Evolutionary conservation across 2,113 vertebrate species (phyloP).

Genomic region (Brienomyrus brachyistius): DNA sequence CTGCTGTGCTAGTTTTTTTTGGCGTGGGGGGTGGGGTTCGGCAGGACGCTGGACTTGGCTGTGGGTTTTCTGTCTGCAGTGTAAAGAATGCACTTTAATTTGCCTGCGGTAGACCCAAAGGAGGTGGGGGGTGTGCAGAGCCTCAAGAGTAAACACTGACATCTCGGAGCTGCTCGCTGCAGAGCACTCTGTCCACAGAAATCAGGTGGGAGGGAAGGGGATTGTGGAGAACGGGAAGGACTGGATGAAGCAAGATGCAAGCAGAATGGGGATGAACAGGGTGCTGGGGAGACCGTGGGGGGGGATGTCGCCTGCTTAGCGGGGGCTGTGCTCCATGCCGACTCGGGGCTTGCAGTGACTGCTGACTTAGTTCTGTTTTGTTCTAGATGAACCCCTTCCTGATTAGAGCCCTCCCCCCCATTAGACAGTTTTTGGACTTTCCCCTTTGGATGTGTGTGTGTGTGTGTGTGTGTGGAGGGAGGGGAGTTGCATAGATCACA

Average conservation of each 20-base stretch:
- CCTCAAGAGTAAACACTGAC: slow-evolving; percentile 13
- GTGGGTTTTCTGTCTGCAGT: slow-evolving; percentile 5
- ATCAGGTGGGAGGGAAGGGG: background rate
- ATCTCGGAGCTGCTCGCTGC: background rate
- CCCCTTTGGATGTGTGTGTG: background rate
- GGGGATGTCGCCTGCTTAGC: background rate
- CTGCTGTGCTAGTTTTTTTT: slow-evolving; percentile 34
- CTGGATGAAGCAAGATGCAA: background rate
- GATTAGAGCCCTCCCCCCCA: background rate
- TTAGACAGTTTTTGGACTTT: background rate
- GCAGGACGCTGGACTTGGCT: background rate
- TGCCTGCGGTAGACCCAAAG: background rate
- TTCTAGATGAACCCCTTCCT: background rate
- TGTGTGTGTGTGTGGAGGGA: background rate
- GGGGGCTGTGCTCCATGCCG: background rate
- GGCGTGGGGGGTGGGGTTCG: slow-evolving; percentile 25
- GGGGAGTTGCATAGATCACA: no score
- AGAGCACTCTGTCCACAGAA: background rate
- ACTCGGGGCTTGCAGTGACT: background rate
- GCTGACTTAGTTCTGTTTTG: background rate
- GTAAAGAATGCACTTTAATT: slow-evolving; percentile 14
- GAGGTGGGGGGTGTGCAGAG: background rate
- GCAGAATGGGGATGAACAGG: background rate
- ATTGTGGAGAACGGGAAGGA: background rate
- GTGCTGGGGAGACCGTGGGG: background rate